These are phyloP conservation scores for Poeciliopsis occidentalis DNA, from an alignment of 2,113 vertebrate genomes.

Conservation along the genomic window DNA sequence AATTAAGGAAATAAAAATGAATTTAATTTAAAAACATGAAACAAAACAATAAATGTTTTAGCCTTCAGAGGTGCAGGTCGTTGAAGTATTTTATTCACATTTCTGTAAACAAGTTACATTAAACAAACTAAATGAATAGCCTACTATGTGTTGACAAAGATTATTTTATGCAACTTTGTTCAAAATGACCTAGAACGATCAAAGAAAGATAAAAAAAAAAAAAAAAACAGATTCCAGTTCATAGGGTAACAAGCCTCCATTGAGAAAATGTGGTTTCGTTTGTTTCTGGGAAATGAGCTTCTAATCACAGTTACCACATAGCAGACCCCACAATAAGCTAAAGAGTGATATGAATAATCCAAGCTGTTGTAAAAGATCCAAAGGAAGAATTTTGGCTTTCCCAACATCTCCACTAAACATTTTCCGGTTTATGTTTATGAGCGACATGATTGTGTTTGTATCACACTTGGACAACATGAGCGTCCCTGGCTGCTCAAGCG, in stretches of 20 bases:
- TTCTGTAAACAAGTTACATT: background rate
- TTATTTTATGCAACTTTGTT: background rate
- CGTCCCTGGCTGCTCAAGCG: slow-evolving; percentile 1
- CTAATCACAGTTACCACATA: slow-evolving; percentile 1
- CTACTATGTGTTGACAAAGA: background rate
- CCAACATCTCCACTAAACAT: slow-evolving; percentile 7
- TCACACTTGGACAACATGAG: slow-evolving; percentile 2
- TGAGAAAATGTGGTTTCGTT: no score
- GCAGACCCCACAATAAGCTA: background rate
- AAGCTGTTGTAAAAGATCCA: slow-evolving; percentile 16
- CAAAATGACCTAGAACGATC: background rate
- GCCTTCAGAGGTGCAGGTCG: background rate
- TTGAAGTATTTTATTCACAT: background rate
- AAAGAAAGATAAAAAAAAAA: background rate
- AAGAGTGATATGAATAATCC: background rate
- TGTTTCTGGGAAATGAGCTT: background rate
- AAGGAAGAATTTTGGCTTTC: slow-evolving; percentile 27
- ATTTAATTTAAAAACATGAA: background rate
- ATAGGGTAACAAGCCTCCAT: no score
- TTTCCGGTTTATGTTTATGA: slow-evolving; percentile 41
- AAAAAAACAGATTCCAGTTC: background rate
- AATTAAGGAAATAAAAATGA: background rate
- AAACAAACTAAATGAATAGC: background rate
- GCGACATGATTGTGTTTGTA: slow-evolving; percentile 7
- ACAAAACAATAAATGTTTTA: background rate